These are phyloP conservation scores for Caenorhabditis japonica DNA, from an alignment of 2,888 invertebrate species.

Conservation along the genomic window DNA sequence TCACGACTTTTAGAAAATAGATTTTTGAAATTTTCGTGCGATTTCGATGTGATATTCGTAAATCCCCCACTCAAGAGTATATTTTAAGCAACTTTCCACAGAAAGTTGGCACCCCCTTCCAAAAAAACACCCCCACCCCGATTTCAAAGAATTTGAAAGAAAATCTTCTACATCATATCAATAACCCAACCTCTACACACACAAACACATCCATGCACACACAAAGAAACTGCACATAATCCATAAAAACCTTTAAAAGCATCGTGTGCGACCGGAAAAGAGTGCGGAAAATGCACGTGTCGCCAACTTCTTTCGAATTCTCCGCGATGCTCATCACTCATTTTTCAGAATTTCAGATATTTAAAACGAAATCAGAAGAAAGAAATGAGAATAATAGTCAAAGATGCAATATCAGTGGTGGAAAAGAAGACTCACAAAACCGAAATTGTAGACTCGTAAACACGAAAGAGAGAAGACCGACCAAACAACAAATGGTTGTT, in stretches of 20 bases:
- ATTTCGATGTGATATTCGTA: no score
- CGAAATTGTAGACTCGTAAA: conserved; percentile 23
- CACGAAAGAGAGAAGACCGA: conserved; percentile 5
- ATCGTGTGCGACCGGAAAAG: conserved; percentile 18
- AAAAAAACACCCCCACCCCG: no score
- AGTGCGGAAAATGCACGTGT: conserved; percentile 16
- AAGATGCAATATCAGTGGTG: neutral
- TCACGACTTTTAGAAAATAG: no score
- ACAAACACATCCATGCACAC: no score
- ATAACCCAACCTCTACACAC: no score
- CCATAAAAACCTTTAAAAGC: conserved; percentile 18
- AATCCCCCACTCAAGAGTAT: no score
- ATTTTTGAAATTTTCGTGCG: no score
- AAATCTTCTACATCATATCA: no score
- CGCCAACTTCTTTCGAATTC: conserved; percentile 30
- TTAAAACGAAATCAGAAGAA: neutral
- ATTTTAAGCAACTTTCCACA: no score
- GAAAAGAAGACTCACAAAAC: neutral
- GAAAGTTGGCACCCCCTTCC: no score
- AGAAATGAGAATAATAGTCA: neutral
- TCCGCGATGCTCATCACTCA: conserved; percentile 16
- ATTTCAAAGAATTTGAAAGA: no score
- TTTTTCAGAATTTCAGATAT: neutral
- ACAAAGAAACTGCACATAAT: neutral
- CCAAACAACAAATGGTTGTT: conserved; percentile 15